Evolutionary conservation across 2,797 vertebrate genomes (phyloP).

Genomic region (Catostomus latipinnis): DNA sequence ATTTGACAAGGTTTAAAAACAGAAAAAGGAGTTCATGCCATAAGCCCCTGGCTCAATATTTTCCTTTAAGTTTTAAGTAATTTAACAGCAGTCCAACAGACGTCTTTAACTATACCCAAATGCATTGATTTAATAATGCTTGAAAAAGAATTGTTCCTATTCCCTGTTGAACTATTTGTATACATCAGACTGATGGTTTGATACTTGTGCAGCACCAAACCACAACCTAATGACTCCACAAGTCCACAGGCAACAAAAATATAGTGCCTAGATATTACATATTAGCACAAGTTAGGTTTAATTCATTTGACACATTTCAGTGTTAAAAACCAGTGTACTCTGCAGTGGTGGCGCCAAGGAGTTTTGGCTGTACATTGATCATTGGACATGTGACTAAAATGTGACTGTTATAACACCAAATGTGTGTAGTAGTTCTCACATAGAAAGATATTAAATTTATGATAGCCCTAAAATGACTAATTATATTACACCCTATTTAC

Average conservation of each 20-base stretch:
- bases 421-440: neutral
- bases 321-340: too few species aligned
- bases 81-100: conserved; percentile 50
- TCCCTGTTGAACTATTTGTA: conserved; percentile 15
- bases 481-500: too few species aligned
- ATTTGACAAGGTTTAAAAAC: conserved; percentile 47
- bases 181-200: conserved; percentile 19
- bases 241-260: conserved; percentile 8
- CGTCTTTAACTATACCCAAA: conserved; percentile 47
- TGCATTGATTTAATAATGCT: conserved; percentile 44
- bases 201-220: conserved; percentile 17
- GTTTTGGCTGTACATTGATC: too few species aligned
- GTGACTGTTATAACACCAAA: neutral
- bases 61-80: conserved; percentile 57
- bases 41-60: conserved; percentile 45
- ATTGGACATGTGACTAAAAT: neutral
- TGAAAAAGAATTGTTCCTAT: neutral
- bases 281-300: too few species aligned
- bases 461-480: neutral
- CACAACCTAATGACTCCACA: conserved; percentile 10
- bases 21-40: conserved; percentile 22
- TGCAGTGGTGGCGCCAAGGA: too few species aligned
- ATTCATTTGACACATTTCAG: too few species aligned
- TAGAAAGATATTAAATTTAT: neutral
- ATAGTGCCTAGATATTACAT: too few species aligned